Percentiles rank a stretch among this genome's conserved stretches.
phyloP scores from a whole-genome alignment of 2,888 invertebrate genomes.

The Sminthurides aquaticus region DNA sequence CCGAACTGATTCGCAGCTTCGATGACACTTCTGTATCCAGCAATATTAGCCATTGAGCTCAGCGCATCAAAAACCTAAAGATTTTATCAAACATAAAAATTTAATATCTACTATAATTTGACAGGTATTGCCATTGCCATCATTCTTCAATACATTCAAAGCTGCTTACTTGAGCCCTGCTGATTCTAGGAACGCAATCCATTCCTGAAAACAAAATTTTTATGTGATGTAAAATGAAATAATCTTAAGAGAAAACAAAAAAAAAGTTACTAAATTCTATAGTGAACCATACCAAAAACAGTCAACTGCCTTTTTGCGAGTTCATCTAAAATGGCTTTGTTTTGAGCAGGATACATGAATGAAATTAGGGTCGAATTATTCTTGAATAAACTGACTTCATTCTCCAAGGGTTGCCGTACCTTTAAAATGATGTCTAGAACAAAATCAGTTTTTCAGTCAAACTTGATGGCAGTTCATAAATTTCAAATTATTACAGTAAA shows the following conservation, averaged over 20 bases:
- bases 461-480: too few species aligned
- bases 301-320: conserved; percentile 64
- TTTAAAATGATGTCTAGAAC: conserved; percentile 69
- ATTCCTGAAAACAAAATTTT: conserved; percentile 55
- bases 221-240: neutral
- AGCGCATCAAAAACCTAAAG: conserved; percentile 69
- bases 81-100: too few species aligned
- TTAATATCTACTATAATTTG: too few species aligned
- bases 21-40: conserved; percentile 79
- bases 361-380: conserved; percentile 67
- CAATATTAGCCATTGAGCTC: conserved; percentile 85
- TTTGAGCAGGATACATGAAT: conserved; percentile 77
- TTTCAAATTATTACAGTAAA: too few species aligned
- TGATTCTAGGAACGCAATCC: conserved; percentile 82
- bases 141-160: too few species aligned
- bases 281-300: conserved; percentile 62
- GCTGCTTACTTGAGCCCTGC: conserved; percentile 64
- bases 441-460: neutral
- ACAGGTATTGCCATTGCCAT: too few species aligned
- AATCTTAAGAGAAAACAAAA: neutral
- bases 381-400: conserved; percentile 60
- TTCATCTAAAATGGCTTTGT: conserved; percentile 63
- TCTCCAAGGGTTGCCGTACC: conserved; percentile 62
- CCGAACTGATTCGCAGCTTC: conserved; percentile 84
- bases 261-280: neutral